A percentile compares a stretch with the other conserved stretches of the same genome.
phyloP scores from a whole-genome alignment of 2,113 vertebrate genomes.

The Lucifuga dentata region DNA sequence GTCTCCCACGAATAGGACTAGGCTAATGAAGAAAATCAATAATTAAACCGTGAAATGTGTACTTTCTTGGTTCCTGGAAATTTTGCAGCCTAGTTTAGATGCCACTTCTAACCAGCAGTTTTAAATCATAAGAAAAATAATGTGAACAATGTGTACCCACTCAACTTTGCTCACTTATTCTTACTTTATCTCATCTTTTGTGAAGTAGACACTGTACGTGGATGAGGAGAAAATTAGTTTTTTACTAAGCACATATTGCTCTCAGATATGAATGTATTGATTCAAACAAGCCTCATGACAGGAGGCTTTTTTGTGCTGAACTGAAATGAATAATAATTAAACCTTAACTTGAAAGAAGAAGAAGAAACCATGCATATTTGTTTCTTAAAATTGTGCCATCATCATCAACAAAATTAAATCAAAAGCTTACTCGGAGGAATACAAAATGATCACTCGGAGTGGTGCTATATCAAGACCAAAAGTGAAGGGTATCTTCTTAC shows the following conservation, averaged over 20 bases:
- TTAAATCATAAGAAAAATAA: conserved; percentile 25
- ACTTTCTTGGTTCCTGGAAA: conserved; percentile 1
- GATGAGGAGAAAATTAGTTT: conserved; percentile 38
- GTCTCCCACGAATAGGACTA: background rate
- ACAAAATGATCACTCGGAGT: conserved; percentile 6
- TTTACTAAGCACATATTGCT: conserved; percentile 16
- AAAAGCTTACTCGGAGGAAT: conserved; percentile 1
- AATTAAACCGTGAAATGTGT: conserved; percentile 11
- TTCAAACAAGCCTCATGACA: conserved; percentile 44
- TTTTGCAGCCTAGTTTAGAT: background rate
- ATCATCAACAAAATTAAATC: conserved; percentile 35
- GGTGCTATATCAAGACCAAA: conserved; percentile 9
- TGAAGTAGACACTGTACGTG: conserved; percentile 25
- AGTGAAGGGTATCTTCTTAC: conserved; percentile 9
- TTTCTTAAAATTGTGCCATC: conserved; percentile 37
- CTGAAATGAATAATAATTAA: conserved; percentile 56
- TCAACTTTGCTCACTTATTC: conserved; percentile 19
- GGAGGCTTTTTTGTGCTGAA: conserved; percentile 22
- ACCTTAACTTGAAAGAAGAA: conserved; percentile 36
- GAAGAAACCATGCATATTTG: conserved; percentile 48
- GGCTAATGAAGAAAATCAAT: background rate
- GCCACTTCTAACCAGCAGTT: conserved; percentile 14
- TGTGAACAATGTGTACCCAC: conserved; percentile 14
- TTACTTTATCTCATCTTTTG: conserved; percentile 16
- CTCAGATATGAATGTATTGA: conserved; percentile 29